Evolutionary conservation across 2,113 vertebrate species (phyloP).

Genomic region (Turnix velox): DNA sequence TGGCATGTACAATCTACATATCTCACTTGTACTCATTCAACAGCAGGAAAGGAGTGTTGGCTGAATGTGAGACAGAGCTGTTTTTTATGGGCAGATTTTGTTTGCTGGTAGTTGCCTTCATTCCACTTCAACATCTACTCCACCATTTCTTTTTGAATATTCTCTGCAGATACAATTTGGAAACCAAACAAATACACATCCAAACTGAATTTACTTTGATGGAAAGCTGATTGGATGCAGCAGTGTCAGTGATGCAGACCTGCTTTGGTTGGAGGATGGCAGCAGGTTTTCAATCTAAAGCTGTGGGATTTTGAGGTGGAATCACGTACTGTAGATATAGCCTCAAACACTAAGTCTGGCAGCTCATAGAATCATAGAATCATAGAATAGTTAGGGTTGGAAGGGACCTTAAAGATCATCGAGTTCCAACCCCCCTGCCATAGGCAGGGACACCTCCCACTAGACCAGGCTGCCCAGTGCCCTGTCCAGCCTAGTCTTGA

Average conservation of each 20-base stretch:
- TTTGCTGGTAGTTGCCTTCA: neutral
- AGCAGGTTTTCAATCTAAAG: neutral
- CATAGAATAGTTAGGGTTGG: no score
- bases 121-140: neutral
- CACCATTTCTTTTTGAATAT: neutral
- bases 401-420: no score
- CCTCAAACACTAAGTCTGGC: neutral
- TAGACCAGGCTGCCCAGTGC: no score
- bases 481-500: no score
- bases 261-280: neutral
- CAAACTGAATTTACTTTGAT: neutral
- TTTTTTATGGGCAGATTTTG: neutral
- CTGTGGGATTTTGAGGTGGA: neutral
- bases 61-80: accelerated
- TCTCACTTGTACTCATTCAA: neutral
- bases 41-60: neutral
- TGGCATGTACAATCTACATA: accelerated
- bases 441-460: no score
- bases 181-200: neutral
- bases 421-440: no score
- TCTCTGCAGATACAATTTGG: neutral
- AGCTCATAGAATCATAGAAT: no score
- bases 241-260: neutral
- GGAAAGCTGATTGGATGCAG: neutral
- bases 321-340: neutral